Percentiles rank a stretch among this genome's conserved stretches.
Conservation (phyloP, 2,113 vertebrate species). For the Lepisosteus osseus region DNA sequence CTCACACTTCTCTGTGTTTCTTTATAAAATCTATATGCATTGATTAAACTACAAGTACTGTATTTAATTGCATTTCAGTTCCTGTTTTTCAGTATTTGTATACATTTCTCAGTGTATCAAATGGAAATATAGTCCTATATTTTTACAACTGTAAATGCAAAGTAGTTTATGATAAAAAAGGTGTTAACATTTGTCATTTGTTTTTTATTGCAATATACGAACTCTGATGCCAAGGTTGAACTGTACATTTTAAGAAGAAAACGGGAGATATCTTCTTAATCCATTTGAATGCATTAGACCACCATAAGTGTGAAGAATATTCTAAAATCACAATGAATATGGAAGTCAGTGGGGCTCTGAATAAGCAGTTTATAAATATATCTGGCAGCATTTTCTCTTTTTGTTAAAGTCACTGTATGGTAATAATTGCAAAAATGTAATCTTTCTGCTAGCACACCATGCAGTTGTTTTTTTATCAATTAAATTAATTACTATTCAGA, state of each 20-base stretch:
- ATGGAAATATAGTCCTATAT: too few species aligned
- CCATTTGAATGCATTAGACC: slow-evolving; percentile 4
- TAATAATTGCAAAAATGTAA: slow-evolving; percentile 58
- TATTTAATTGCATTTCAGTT: too few species aligned
- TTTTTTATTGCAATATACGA: not conserved
- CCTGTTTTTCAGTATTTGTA: not conserved
- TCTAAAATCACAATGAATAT: slow-evolving; percentile 16
- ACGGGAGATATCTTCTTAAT: slow-evolving; percentile 8
- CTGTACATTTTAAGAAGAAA: not conserved
- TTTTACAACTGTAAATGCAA: too few species aligned
- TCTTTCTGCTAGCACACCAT: slow-evolving; percentile 42
- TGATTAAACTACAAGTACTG: too few species aligned
- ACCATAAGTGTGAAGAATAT: slow-evolving; percentile 7
- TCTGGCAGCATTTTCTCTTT: slow-evolving; percentile 44
- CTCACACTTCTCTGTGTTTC: not conserved
- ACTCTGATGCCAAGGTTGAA: slow-evolving; percentile 1
- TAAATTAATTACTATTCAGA: slow-evolving; percentile 72
- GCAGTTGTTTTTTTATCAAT: slow-evolving; percentile 60
- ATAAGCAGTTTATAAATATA: slow-evolving; percentile 24
- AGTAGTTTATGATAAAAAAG: too few species aligned
- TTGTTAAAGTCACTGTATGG: slow-evolving; percentile 48
- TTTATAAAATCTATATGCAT: not conserved
- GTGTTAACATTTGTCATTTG: too few species aligned
- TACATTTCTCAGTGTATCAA: not conserved
- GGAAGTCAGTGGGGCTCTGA: not conserved